phyloP scores from a whole-genome alignment of 2,113 vertebrate species.

The Sterrhoptilus dennistouni region DNA sequence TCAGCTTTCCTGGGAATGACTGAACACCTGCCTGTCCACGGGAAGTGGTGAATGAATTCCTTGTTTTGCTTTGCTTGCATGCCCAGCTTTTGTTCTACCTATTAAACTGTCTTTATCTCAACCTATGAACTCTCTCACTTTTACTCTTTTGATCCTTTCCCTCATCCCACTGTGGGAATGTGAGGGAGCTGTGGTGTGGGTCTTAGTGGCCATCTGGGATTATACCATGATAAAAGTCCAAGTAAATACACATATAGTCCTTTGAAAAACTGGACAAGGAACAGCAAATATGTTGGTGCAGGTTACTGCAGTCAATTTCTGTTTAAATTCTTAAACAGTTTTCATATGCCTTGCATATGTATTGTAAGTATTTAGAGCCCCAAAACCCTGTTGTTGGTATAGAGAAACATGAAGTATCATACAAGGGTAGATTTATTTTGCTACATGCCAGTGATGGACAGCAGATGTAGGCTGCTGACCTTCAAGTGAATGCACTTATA shows the following conservation, averaged over 20 bases:
- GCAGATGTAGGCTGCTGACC: background rate
- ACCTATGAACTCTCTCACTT: background rate
- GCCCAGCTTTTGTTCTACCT: background rate
- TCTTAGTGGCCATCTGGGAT: background rate
- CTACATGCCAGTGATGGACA: background rate
- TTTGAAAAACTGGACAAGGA: background rate
- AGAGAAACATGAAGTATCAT: background rate
- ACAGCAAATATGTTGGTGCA: background rate
- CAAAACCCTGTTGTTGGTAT: background rate
- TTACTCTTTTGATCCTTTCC: background rate
- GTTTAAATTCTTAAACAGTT: background rate
- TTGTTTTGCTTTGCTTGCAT: background rate
- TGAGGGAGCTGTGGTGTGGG: background rate
- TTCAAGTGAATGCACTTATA: background rate
- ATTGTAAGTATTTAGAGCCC: background rate
- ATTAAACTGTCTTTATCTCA: background rate
- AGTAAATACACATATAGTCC: background rate
- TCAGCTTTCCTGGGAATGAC: background rate
- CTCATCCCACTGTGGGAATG: accelerated
- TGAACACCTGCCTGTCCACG: background rate
- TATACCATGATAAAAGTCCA: background rate
- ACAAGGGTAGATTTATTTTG: background rate
- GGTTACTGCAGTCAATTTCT: background rate
- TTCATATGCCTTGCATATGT: background rate
- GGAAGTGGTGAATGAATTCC: background rate